Conservation (phyloP, 2,797 vertebrate genomes). For the Pogoniulus pusillus region DNA sequence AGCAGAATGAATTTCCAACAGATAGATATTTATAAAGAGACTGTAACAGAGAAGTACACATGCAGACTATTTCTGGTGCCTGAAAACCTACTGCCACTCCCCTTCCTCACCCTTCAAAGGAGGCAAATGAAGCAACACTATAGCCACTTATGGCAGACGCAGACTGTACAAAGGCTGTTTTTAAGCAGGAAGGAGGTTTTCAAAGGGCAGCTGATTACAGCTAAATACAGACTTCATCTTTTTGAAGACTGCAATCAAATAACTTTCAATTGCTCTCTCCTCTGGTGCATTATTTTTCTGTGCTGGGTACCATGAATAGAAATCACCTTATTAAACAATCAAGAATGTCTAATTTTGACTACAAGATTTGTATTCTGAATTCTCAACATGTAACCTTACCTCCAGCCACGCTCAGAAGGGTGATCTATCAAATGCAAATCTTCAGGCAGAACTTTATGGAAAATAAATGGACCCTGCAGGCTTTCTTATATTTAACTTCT, state of each 20-base stretch:
- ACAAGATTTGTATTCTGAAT: constrained; percentile 50
- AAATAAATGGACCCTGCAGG: constrained; percentile 32
- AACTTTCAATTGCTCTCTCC: constrained; percentile 70
- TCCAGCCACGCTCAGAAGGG: neutral
- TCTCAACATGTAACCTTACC: neutral
- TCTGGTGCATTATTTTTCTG: constrained; percentile 68
- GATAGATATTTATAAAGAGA: constrained; percentile 16
- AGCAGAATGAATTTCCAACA: constrained; percentile 26
- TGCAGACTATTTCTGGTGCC: constrained; percentile 34
- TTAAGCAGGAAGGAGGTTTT: constrained; percentile 73
- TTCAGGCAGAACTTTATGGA: constrained; percentile 23
- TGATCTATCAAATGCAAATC: constrained; percentile 25
- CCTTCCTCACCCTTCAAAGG: constrained; percentile 1
- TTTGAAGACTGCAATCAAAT: constrained; percentile 76
- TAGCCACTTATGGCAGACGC: constrained; percentile 69
- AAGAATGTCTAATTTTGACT: constrained; percentile 69
- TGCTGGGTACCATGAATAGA: constrained; percentile 65
- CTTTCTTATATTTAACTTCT: constrained; percentile 24
- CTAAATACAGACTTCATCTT: constrained; percentile 75
- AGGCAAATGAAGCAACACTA: constrained; percentile 61
- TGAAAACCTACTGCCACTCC: neutral
- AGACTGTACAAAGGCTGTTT: constrained; percentile 67
- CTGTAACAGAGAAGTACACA: constrained; percentile 19
- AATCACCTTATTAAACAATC: constrained; percentile 74
- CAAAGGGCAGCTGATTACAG: constrained; percentile 78